Base-by-base conservation (phyloP, 1,140 invertebrate species). In the Drosophila serrata region DNA sequence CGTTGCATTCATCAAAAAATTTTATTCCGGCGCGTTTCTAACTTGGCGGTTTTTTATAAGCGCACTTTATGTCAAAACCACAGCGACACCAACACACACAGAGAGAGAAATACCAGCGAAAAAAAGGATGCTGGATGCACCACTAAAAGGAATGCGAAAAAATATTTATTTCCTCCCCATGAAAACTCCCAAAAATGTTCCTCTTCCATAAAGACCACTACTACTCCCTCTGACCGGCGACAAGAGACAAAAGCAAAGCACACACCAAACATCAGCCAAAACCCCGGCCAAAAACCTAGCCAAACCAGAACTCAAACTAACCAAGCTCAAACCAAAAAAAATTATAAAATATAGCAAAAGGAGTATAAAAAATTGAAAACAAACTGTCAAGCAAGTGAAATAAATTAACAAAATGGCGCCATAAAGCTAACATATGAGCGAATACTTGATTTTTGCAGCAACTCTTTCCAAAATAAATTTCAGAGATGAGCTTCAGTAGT, bases 371-470 rank as follows among this genome's bases (percentile, higher is more conserved):
- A 70, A 75, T 75, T 65, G 58, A 75, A 90, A 88, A 67, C 73
- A 88, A 90, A 90, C 85, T 90, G 85, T 90, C 85, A 90, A 81
- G 81, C 78, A 90, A 90, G 85, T 85, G 86, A 90, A 79, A 90
- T 90, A 90, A 90, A 90, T 90, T 90, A 90, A 90, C 81, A 84
- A 90, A 90, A 90, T 90, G 78, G 85, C 70, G 79, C 81, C 78
- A 85, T 90, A 90, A 90, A 90, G 81, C 81, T 85, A 90, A 88
- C 81, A 90, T 90, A 90, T 85, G 85, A 88, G 78, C 58, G 75
- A 85, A 82, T 64, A 67, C 85, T 88, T 85, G 81, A 90, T 85
- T 90, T 84, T 75, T 62, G 35, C 43, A 60, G 68, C 56, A 74
- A 67, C 67, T 73, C 35, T 43, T 82, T 9, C 55, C 62, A 79